Conservation (phyloP, 2,113 vertebrate species). For the Sterrhoptilus dennistouni region DNA sequence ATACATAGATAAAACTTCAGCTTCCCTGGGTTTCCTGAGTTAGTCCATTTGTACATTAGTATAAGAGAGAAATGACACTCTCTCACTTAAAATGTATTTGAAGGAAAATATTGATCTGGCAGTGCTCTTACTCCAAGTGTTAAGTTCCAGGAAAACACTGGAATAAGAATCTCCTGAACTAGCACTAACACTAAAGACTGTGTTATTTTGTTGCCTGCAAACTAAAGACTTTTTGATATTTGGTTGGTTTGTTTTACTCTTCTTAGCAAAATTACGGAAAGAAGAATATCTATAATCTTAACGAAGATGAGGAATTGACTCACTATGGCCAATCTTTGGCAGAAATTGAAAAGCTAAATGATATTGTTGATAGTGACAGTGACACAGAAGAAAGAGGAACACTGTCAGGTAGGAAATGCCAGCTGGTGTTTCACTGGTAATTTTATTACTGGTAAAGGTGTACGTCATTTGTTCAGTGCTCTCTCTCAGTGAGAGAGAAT, state of each 20-base stretch:
- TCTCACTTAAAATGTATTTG: background rate
- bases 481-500: background rate
- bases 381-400: constrained; percentile 86
- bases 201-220: background rate
- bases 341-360: constrained; percentile 91
- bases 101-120: background rate
- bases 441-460: background rate
- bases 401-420: constrained; percentile 82
- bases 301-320: constrained; percentile 95
- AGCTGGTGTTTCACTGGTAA: background rate
- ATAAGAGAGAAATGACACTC: background rate
- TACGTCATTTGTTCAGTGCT: background rate
- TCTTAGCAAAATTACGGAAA: constrained; percentile 84
- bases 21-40: background rate
- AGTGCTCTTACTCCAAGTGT: background rate
- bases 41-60: background rate
- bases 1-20: background rate
- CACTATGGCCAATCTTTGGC: constrained; percentile 94
- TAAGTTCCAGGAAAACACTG: background rate
- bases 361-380: constrained; percentile 86
- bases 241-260: background rate
- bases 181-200: background rate
- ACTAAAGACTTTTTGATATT: background rate
- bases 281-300: constrained; percentile 90
- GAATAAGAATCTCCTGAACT: background rate